These are phyloP conservation scores for Amorpha juglandis DNA, from an alignment of 2,888 invertebrate genomes.

Conservation along the genomic window DNA sequence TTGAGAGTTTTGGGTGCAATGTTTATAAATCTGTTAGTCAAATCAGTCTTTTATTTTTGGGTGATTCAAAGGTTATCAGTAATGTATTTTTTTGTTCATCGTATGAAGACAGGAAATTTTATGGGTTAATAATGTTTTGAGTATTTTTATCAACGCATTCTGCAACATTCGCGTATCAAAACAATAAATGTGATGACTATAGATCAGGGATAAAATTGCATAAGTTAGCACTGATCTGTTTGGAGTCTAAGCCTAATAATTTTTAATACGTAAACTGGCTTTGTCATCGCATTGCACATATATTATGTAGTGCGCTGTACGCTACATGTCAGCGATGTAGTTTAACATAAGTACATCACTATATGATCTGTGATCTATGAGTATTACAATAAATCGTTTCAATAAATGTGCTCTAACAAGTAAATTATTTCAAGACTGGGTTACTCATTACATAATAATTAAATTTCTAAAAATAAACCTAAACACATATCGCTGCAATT, in stretches of 20 bases:
- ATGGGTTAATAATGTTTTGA: slow-evolving; percentile 1
- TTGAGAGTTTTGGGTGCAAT: slow-evolving; percentile 13
- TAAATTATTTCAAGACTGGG: neutral
- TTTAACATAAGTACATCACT: too few species aligned
- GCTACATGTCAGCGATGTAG: too few species aligned
- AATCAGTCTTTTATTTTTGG: neutral
- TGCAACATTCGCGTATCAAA: neutral
- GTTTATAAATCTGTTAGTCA: neutral
- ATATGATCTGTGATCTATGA: too few species aligned
- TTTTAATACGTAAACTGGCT: too few species aligned
- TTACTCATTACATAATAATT: slow-evolving; percentile 37
- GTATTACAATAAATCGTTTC: neutral
- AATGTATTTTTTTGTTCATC: neutral
- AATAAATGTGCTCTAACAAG: slow-evolving; percentile 6
- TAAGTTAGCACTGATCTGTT: too few species aligned
- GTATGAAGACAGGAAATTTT: neutral
- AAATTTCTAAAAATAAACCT: slow-evolving; percentile 50
- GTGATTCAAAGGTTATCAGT: slow-evolving; percentile 18
- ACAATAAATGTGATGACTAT: neutral
- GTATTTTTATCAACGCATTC: neutral
- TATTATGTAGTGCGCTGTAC: too few species aligned
- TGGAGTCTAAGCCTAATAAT: too few species aligned
- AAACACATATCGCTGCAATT: slow-evolving; percentile 61
- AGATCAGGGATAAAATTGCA: too few species aligned
- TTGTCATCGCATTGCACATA: too few species aligned